Conservation (phyloP, 2,113 vertebrate genomes). For the Neofelis nebulosa region DNA sequence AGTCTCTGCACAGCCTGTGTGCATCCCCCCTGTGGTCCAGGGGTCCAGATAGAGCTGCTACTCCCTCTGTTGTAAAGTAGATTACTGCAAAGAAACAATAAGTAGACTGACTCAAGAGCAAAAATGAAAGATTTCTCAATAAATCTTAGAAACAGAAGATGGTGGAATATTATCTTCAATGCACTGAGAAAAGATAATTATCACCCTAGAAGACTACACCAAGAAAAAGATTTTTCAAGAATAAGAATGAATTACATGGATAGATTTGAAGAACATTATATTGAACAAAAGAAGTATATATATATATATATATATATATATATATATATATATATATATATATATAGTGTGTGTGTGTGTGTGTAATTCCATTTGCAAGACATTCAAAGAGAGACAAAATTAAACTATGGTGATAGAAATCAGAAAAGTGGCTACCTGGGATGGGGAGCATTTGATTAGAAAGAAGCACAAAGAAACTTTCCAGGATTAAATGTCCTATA, state of each 20-base stretch:
- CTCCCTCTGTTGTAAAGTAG: background rate
- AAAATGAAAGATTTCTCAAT: background rate
- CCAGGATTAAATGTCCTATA: background rate
- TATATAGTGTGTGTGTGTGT: too few relatives aligned
- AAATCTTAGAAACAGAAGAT: background rate
- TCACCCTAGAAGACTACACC: background rate
- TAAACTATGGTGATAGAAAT: background rate
- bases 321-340: too few relatives aligned
- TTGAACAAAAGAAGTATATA: background rate
- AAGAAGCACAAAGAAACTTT: background rate
- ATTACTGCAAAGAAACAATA: background rate
- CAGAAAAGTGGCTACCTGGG: background rate
- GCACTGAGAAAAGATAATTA: background rate
- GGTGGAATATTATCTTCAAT: background rate
- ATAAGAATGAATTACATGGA: background rate
- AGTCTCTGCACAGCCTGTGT: background rate
- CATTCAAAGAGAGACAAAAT: background rate
- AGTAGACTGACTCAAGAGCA: background rate
- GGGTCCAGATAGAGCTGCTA: background rate
- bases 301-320: too few relatives aligned
- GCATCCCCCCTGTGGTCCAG: background rate
- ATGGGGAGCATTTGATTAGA: background rate
- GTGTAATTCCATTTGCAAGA: background rate
- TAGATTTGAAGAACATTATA: background rate
- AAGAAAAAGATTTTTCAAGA: background rate